Base-by-base conservation (phyloP, 2,888 invertebrate species). In the Diachrysia chrysitis region DNA sequence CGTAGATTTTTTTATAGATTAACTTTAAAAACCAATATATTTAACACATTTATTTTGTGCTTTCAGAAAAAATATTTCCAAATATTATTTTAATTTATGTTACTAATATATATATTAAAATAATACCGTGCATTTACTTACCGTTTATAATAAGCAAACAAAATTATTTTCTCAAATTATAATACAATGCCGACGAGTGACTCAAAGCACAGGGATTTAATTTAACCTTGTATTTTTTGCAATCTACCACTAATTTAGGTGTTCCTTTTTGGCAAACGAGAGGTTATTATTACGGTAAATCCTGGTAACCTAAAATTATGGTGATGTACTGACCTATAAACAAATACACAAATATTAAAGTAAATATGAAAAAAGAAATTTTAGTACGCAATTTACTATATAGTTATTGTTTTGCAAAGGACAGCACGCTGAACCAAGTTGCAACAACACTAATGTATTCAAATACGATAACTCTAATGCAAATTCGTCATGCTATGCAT, bases 221-320 rank as follows among this genome's bases (percentile, higher is more conserved):
- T 78, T 73, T 60, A 73, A 53, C 57, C 60, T 7, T 35, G 58
- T 58, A 63, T 77, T 78, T 73, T 78, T 78, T 73, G 63, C 61
- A 66, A 58, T 60, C 60, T 56, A 60, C 63, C 17, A 60, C 54
- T 56, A 78, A 74, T 73, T 73, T 67, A 35, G 29, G 60, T 58
- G n/a, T 37, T 16, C 58, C 32, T n/a, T 60, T 73, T 29, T 58
- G 51, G 46, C n/a, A 63, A 74, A 74, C 67, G 63, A 56, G 73
- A 78, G 53, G 58, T 61, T 73, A 78, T 74, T 74, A 63, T 10
- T 7, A 29, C 29, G 6, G 29, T 23, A 14, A 46, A 23, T 56
- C n/a, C 19, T 63, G 35, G 42, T 37, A 1, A 37, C 35, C 57
- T 60, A 54, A 60, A 54, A 60, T 58, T 25, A 14, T 54, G 10